Base-by-base conservation (phyloP, 2,888 invertebrate species). In the Scrobipalpa costella region DNA sequence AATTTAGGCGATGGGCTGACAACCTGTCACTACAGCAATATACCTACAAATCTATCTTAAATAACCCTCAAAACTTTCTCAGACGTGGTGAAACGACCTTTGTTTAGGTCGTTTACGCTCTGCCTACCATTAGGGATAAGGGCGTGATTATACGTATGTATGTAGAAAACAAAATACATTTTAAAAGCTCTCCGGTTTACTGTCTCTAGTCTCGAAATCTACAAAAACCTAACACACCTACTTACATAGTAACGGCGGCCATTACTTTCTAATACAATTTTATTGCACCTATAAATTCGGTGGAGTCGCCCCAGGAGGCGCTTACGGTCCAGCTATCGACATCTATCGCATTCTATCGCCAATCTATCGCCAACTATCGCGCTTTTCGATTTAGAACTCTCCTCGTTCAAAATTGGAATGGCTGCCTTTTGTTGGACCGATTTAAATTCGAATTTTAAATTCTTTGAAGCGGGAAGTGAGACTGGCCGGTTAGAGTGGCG, bases 261-360 rank as follows among this genome's bases (percentile, higher is more conserved):
- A 74, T 78, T 80, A 81, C 81, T 77, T 81, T 80, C 81, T 80
- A 84, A 83, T 83, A 79, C 81, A 74, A 75, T 83, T 89, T 90
- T 90, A 90, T 90, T 86, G 78, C 85, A 78, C 76, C 86, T 78
- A 89, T 90, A 90, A 90, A 90, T 88, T 83, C 81, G 79, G 80
- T 76, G 76, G 86, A 86, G 69, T 83, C 85, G 85, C 87, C 86
- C 89, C 89, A 78, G 84, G 88, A 88, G 86, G 85, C 84, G 83
- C 77, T 80, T 80, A 72, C 73, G 80, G 85, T 52, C 80, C 81
- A 87, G 85, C 88, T 86, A 88, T 55, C 55, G 55, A 34, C 55
- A 55, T 55, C 55, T 55, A 55, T 55, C 55, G 55, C 27, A n/a
- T n/a, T n/a, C n/a, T n/a, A n/a, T n/a, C n/a, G n/a, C n/a, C n/a